Base-by-base conservation (phyloP, 2,888 invertebrate species). In the Anaspis maculata region DNA sequence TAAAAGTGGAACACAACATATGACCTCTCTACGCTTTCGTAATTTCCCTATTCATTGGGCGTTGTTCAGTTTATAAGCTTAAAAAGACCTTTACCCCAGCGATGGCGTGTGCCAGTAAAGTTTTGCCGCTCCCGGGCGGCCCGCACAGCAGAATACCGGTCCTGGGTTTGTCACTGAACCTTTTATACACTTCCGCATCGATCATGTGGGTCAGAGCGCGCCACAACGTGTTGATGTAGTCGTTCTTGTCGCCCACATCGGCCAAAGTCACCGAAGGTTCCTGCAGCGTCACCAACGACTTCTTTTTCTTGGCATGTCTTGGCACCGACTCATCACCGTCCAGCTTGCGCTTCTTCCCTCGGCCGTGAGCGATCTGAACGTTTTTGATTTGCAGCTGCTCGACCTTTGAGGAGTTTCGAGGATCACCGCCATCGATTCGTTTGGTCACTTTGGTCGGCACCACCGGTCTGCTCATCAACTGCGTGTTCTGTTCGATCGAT, bases 111-210 rank as follows among this genome's bases (percentile, higher is more conserved):
- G 88, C 89, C 37, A 89, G 56, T 33, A 87, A 68, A 2, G 85
- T 86, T 67, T 89, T 89, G 0, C 97, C 96, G 59, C 92, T 91
- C 0, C 97, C 97, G 0, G 96, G 91, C 1, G 97, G 96, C 0
- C 97, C 97, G 62, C 96, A 94, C 27, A 97, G 69, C 29, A 98
- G 67, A 51, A 96, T 83, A 14, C 95, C 96, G 55, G 89, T 73
- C 0, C 94, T 90, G 22, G 94, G 86, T 43, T 83, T 77, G 31
- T 91, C 78, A 1, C 92, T 92, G 41, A 95, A 70, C 46, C 80
- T 74, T 37, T 72, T 70, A 62, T 89, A 94, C n/a, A 94, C 77
- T 62, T 91, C 87, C 2, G 94, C 90, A 55, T 91, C 87, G 52
- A 82, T 84, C 62, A 95, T 78, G 58, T 94, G 92, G 46, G 89